A percentile compares a stretch with the other conserved stretches of the same genome.
Conservation (phyloP, 2,113 vertebrate species). For the Heterochromis multidens region DNA sequence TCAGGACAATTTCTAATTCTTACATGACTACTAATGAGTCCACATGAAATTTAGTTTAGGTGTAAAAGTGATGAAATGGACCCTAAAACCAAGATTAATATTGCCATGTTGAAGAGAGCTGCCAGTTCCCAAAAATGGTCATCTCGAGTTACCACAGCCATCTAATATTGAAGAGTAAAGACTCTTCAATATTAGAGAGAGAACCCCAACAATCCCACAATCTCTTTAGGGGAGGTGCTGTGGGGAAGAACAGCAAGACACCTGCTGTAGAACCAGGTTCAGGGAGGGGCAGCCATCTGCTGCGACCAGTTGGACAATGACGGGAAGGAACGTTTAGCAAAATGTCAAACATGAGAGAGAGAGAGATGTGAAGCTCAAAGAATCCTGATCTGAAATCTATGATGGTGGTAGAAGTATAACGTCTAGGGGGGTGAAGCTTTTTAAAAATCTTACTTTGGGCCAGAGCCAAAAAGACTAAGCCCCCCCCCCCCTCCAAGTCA, state of each 20-base stretch:
- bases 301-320: background rate
- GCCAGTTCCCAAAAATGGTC: background rate
- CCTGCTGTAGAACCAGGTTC: background rate
- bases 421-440: too few relatives aligned
- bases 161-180: background rate
- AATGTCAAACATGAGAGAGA: background rate
- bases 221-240: background rate
- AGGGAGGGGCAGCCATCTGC: background rate
- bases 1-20: background rate
- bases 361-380: background rate
- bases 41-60: background rate
- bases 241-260: background rate
- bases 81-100: background rate
- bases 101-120: background rate
- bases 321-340: background rate
- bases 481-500: too few relatives aligned
- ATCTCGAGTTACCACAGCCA: background rate
- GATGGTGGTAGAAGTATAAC: background rate
- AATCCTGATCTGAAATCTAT: background rate
- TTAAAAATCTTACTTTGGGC: too few relatives aligned
- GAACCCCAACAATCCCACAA: background rate
- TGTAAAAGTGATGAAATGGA: background rate
- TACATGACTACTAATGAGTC: background rate
- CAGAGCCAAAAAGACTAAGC: too few relatives aligned
- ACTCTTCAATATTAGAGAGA: background rate